Conservation (phyloP, 2,888 invertebrate genomes). For the Metacarcinus magister region DNA sequence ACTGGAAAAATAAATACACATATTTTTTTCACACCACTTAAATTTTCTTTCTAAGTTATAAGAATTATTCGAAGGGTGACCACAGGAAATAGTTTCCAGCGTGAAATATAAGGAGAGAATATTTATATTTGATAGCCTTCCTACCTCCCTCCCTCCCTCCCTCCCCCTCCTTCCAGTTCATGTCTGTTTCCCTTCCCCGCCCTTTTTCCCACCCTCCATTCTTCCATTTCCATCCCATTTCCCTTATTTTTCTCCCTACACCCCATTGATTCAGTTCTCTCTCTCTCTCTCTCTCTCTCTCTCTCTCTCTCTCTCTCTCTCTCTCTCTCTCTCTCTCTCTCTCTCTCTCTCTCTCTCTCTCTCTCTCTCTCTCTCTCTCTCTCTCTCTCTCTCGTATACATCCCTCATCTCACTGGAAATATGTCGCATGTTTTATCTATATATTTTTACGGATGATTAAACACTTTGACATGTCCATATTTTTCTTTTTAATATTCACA, state of each 20-base stretch:
- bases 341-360: neutral
- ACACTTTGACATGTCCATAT: too few relatives aligned
- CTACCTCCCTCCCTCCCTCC: neutral
- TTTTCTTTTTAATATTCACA: too few relatives aligned
- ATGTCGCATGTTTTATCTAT: neutral
- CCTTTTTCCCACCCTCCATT: neutral
- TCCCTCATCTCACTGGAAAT: neutral
- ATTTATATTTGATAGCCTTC: neutral
- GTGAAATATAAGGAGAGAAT: too few relatives aligned
- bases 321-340: neutral
- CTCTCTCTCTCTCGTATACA: neutral
- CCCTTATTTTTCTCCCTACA: neutral
- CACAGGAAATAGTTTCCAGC: too few relatives aligned
- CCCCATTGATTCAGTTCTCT: neutral
- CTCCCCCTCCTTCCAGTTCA: neutral
- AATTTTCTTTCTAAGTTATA: too few relatives aligned
- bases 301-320: conserved; percentile 2
- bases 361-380: neutral
- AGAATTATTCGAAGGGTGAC: too few relatives aligned
- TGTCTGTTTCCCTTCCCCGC: conserved; percentile 1
- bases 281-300: conserved; percentile 2
- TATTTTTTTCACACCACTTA: too few relatives aligned
- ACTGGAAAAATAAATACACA: too few relatives aligned
- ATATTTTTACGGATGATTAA: neutral
- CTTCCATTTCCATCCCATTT: neutral